phyloP scores from a whole-genome alignment of 2,797 vertebrate species.

The Spea hammondii region DNA sequence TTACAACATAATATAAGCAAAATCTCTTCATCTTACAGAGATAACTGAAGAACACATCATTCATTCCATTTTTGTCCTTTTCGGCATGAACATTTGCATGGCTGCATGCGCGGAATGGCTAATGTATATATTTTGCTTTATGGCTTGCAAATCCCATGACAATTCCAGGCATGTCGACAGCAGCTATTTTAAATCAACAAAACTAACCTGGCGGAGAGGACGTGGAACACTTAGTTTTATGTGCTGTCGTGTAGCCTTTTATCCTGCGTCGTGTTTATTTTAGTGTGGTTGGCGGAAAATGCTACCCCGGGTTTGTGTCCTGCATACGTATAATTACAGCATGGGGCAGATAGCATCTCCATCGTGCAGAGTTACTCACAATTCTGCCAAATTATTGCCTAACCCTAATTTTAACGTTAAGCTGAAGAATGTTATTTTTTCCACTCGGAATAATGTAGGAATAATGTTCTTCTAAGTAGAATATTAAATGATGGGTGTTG shows the following conservation, averaged over 20 bases:
- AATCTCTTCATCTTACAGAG: no score
- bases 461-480: no score
- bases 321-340: slow-evolving; percentile 37
- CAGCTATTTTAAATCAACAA: slow-evolving; percentile 46
- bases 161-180: slow-evolving; percentile 27
- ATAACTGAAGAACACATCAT: no score
- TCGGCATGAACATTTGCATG: slow-evolving; percentile 23
- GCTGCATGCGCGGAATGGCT: slow-evolving; percentile 14
- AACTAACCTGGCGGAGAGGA: slow-evolving; percentile 29
- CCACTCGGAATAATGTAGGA: no score
- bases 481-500: no score
- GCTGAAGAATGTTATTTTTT: not conserved
- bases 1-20: no score
- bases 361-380: slow-evolving; percentile 5
- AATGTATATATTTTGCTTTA: slow-evolving; percentile 40
- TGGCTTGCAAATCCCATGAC: slow-evolving; percentile 24
- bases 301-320: slow-evolving; percentile 24
- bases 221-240: slow-evolving; percentile 27
- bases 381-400: not conserved
- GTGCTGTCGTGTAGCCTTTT: slow-evolving; percentile 45
- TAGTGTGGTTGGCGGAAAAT: slow-evolving; percentile 25
- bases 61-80: not conserved
- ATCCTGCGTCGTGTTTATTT: slow-evolving; percentile 39
- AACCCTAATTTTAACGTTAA: not conserved
- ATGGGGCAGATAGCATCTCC: slow-evolving; percentile 21